Evolutionary conservation across 1,140 invertebrate genomes (phyloP).

Genomic region (Aphidius ervi): DNA sequence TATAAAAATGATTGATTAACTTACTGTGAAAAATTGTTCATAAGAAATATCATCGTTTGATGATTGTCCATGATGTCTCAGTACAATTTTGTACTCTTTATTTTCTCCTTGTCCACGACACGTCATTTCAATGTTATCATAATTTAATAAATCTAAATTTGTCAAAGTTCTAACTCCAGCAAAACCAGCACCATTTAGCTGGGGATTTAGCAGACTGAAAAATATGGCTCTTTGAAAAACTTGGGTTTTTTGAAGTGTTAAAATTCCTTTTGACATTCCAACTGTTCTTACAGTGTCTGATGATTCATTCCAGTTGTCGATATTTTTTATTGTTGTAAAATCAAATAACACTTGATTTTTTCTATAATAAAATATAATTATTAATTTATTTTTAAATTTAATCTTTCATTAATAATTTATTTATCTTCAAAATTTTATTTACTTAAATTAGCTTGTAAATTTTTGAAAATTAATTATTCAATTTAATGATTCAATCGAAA

Average conservation of each 20-base stretch:
- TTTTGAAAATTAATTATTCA: no score
- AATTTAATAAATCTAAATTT: slow-evolving; percentile 51
- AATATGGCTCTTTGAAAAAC: slow-evolving; percentile 62
- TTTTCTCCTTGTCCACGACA: slow-evolving; percentile 59
- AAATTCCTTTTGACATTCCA: slow-evolving; percentile 63
- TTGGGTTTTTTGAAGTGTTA: slow-evolving; percentile 59
- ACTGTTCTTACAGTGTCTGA: slow-evolving; percentile 63
- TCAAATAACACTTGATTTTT: slow-evolving; percentile 44
- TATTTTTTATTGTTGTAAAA: slow-evolving; percentile 40
- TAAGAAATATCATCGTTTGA: slow-evolving; percentile 58
- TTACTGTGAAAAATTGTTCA: slow-evolving; percentile 63
- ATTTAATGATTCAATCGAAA: no score
- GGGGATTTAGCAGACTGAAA: slow-evolving; percentile 65
- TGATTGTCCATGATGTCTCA: slow-evolving; percentile 58
- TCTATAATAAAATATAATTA: slow-evolving; percentile 15
- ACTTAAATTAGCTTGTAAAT: no score
- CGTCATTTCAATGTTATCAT: slow-evolving; percentile 53
- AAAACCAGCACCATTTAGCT: slow-evolving; percentile 67
- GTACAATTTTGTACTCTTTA: slow-evolving; percentile 58
- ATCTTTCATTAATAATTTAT: no score
- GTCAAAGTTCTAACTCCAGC: slow-evolving; percentile 57
- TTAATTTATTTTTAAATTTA: not conserved
- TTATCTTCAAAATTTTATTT: no score
- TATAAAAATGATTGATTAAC: slow-evolving; percentile 2
- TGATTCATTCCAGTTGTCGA: slow-evolving; percentile 58